phyloP scores from a whole-genome alignment of 2,888 invertebrate species.

The Brenthis hecate region DNA sequence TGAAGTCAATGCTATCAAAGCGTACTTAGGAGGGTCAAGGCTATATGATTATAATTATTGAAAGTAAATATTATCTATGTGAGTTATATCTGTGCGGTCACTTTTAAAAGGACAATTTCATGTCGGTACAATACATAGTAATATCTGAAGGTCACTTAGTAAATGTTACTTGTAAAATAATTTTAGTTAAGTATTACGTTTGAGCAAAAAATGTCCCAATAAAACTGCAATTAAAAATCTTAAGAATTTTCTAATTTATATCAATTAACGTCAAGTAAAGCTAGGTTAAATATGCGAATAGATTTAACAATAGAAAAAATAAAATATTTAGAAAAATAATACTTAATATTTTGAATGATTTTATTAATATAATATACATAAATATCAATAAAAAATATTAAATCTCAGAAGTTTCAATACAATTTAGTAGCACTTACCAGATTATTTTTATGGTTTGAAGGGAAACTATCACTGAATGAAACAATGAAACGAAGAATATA shows the following conservation, averaged over 20 bases:
- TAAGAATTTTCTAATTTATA: no score
- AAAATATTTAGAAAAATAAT: not conserved
- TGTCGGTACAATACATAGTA: slow-evolving; percentile 4
- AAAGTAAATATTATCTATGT: slow-evolving; percentile 35
- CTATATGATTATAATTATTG: slow-evolving; percentile 25
- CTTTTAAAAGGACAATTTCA: slow-evolving; percentile 19
- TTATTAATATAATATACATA: no score
- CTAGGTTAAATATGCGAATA: no score
- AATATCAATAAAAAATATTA: not conserved
- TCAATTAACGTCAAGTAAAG: no score
- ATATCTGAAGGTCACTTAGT: slow-evolving; percentile 15
- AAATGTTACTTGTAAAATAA: no score
- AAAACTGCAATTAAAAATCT: no score
- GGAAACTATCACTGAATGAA: slow-evolving; percentile 27
- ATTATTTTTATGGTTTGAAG: slow-evolving; percentile 18
- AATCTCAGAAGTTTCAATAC: not conserved
- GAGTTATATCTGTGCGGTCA: slow-evolving; percentile 14
- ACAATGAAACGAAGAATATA: slow-evolving; percentile 23
- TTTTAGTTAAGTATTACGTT: no score
- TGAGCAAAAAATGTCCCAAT: no score
- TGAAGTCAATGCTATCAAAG: not conserved
- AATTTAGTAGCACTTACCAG: slow-evolving; percentile 29
- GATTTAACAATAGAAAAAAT: not conserved
- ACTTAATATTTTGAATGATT: not conserved
- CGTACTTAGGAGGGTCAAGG: slow-evolving; percentile 39